Evolutionary conservation across 2,888 invertebrate species (phyloP).

Genomic region (Meganola albula): DNA sequence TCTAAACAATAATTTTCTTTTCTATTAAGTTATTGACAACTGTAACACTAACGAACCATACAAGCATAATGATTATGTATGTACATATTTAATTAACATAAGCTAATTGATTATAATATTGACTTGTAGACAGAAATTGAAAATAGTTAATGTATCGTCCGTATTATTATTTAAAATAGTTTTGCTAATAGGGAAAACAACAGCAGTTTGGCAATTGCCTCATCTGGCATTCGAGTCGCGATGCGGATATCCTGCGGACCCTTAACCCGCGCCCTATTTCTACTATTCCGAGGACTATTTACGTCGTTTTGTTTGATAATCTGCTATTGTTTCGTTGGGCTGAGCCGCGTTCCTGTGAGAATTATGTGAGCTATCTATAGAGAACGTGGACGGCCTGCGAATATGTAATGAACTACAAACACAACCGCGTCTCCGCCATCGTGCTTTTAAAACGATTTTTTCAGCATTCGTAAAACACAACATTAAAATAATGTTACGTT

Average conservation of each 20-base stretch:
- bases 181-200: too few species aligned
- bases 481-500: too few species aligned
- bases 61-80: too few species aligned
- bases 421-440: constrained; percentile 15
- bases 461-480: too few species aligned
- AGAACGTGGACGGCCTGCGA: constrained; percentile 64
- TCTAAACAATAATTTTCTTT: too few species aligned
- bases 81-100: too few species aligned
- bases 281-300: constrained; percentile 67
- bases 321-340: constrained; percentile 71
- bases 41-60: too few species aligned
- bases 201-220: constrained; percentile 43
- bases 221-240: constrained; percentile 72
- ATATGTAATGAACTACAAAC: constrained; percentile 53
- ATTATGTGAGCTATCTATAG: constrained; percentile 72
- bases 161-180: too few species aligned
- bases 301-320: constrained; percentile 76
- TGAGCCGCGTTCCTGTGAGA: constrained; percentile 64
- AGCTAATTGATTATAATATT: too few species aligned
- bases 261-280: constrained; percentile 70
- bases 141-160: too few species aligned
- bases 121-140: too few species aligned
- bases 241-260: constrained; percentile 61
- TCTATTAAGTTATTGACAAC: too few species aligned
- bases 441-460: constrained; percentile 22